phyloP scores from a whole-genome alignment of 2,888 invertebrate species.

The Cephus spinipes region DNA sequence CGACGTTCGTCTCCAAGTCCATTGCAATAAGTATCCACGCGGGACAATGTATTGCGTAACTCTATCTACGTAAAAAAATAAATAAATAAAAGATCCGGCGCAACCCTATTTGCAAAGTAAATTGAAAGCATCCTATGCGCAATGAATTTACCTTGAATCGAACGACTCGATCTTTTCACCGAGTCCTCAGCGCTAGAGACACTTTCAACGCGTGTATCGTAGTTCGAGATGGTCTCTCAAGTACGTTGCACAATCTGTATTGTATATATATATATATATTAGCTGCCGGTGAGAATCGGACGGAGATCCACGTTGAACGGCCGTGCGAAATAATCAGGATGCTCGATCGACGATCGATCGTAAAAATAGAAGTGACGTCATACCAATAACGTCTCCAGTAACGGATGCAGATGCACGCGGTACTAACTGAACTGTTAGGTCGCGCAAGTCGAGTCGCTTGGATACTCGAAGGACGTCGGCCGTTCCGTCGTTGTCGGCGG shows the following conservation, averaged over 20 bases:
- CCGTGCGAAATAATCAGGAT: background rate
- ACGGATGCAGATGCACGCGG: slow-evolving; percentile 29
- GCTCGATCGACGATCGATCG: slow-evolving; percentile 15
- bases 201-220: background rate
- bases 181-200: background rate
- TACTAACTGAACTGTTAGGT: slow-evolving; percentile 23
- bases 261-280: background rate
- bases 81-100: too few species aligned
- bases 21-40: background rate
- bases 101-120: background rate
- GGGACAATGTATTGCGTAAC: background rate
- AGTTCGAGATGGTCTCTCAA: background rate
- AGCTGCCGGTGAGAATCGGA: background rate
- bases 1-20: background rate
- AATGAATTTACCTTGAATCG: background rate
- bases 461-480: slow-evolving; percentile 41
- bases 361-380: slow-evolving; percentile 29
- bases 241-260: background rate
- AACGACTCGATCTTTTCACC: background rate
- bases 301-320: background rate
- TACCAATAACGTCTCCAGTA: slow-evolving; percentile 13
- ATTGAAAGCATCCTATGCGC: background rate
- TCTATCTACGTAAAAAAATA: background rate
- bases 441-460: slow-evolving; percentile 24
- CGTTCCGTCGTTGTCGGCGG: background rate